Conservation (phyloP, 2,888 invertebrate genomes). For the Torymus texanus region DNA sequence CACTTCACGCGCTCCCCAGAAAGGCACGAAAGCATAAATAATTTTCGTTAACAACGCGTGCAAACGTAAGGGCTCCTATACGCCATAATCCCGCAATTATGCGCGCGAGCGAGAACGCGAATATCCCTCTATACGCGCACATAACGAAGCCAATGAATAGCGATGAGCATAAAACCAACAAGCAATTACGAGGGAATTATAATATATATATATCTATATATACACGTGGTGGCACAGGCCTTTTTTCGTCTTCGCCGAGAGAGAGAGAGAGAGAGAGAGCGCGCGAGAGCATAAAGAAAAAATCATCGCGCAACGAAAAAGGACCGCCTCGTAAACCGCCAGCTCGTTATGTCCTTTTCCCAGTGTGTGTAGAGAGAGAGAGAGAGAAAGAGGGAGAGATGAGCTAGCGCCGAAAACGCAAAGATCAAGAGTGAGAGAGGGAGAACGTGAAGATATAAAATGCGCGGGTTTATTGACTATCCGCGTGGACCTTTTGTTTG, state of each 20-base stretch:
- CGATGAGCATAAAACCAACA: conserved; percentile 65
- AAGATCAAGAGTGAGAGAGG: no score
- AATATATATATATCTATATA: conserved; percentile 18
- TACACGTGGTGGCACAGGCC: background rate
- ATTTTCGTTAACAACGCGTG: no score
- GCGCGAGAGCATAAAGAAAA: conserved; percentile 31
- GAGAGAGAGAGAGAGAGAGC: conserved; percentile 1
- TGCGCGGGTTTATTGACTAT: no score
- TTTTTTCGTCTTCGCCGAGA: no score
- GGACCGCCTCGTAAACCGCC: conserved; percentile 38
- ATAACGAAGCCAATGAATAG: conserved; percentile 69
- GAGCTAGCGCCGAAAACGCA: no score
- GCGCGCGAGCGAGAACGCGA: conserved; percentile 56
- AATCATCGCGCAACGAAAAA: conserved; percentile 3
- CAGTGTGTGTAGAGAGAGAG: no score
- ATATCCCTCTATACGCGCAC: conserved; percentile 6
- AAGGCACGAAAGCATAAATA: no score
- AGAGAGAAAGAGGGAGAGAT: no score
- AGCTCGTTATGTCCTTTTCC: conserved; percentile 43
- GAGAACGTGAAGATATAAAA: no score
- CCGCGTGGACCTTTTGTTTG: no score
- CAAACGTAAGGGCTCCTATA: no score
- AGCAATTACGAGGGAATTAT: conserved; percentile 52
- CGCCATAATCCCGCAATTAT: conserved; percentile 72
- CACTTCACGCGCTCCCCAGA: no score